Base-by-base conservation (phyloP, 2,888 invertebrate species). In the Resseliella maxima region DNA sequence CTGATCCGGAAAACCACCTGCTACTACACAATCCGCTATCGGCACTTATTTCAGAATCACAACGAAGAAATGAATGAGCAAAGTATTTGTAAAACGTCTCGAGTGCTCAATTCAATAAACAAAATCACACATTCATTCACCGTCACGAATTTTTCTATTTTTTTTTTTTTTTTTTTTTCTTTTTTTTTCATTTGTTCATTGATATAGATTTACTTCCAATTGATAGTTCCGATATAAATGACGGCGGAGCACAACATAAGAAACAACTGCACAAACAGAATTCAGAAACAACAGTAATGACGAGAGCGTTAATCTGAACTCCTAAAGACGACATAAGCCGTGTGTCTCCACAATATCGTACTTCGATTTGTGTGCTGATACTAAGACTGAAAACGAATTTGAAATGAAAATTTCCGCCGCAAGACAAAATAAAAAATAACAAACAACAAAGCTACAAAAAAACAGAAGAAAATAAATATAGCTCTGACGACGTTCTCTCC, bases 401-500 rank as follows among this genome's bases (percentile, higher is more conserved):
- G 83, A 83, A 83, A 83, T 83, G 83, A 83, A 83, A 83, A 83
- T 83, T 83, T 83, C 83, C 83, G 83, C 83, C 83, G 12, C 38
- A 83, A 83, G 38, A 21, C 21, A 38, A 5, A 36, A 81, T 5
- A n/a, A 36, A 83, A 83, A 83, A 83, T 24, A 59, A 59, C n/a
- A 59, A 5, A 59, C 59, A 59, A 59, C 24, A 59, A 24, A 59
- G 24, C n/a, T 59, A 24, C n/a, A 59, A 38, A 83, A n/a, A 36
- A n/a, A 38, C 24, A 83, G n/a, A 36, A 83, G 24, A 36, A 83
- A n/a, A 83, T 1, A n/a, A 38, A 36, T 0, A 38, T 0, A 81
- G 15, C 81, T 81, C 81, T 35, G 36, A 81, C 21, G 81, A 81
- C 81, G 35, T 3, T 24, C 59, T 59, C 59, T 59, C 2, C n/a